Percentiles rank a stretch among this genome's conserved stretches.
phyloP scores from a whole-genome alignment of 1,140 invertebrate genomes.

The Ceratina japonica region DNA sequence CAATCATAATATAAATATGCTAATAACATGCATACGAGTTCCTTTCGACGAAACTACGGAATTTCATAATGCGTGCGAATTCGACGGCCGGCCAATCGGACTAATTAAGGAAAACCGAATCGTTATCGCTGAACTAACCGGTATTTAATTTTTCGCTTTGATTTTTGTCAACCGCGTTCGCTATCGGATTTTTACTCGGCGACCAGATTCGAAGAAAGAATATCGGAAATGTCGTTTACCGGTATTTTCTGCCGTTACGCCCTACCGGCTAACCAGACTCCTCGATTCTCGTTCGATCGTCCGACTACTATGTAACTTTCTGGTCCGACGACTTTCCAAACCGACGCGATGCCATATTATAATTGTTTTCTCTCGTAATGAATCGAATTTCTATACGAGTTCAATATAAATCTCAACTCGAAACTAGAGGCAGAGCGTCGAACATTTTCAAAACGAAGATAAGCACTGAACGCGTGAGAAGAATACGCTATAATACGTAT shows the following conservation, averaged over 20 bases:
- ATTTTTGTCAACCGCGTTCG: background rate
- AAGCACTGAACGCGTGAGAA: background rate
- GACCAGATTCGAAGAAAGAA: background rate
- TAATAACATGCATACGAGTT: too few relatives aligned
- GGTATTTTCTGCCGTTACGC: background rate
- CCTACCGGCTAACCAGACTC: background rate
- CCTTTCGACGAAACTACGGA: background rate
- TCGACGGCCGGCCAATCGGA: too few relatives aligned
- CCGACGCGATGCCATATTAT: background rate
- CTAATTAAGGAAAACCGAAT: too few relatives aligned
- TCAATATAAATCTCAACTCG: background rate
- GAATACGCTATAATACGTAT: background rate
- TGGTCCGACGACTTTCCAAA: conserved; percentile 4
- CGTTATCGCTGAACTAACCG: too few relatives aligned
- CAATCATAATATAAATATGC: too few relatives aligned
- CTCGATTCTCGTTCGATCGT: background rate
- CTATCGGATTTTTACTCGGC: background rate
- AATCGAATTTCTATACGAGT: too few relatives aligned
- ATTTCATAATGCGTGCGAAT: too few relatives aligned
- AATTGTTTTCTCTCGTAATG: too few relatives aligned
- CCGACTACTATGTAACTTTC: background rate
- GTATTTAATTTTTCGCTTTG: background rate
- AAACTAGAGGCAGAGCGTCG: background rate
- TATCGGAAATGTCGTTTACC: conserved; percentile 22
- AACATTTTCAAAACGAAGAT: too few relatives aligned